Evolutionary conservation across 2,797 vertebrate species (phyloP).

Genomic region (Psittacula echo): DNA sequence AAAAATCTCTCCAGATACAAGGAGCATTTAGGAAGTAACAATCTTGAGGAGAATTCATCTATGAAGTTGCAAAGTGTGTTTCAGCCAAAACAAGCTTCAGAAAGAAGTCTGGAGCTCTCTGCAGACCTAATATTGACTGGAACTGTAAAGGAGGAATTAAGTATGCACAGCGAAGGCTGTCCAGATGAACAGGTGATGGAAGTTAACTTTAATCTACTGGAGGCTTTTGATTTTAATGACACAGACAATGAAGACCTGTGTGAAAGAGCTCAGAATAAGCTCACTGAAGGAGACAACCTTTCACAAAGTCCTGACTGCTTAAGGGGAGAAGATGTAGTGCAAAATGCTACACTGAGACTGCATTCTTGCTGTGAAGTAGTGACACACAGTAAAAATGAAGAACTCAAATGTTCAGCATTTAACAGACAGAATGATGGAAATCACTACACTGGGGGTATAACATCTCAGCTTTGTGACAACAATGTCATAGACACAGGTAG

Average conservation of each 20-base stretch:
- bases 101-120: neutral
- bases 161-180: neutral
- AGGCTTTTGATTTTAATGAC: conserved; percentile 74
- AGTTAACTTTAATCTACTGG: conserved; percentile 76
- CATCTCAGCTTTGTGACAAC: conserved; percentile 1
- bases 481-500: neutral
- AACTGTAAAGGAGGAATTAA: neutral
- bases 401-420: neutral
- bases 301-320: neutral
- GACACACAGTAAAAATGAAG: neutral
- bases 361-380: neutral
- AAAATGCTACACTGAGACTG: neutral
- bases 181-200: conserved; percentile 47
- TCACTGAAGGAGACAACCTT: neutral
- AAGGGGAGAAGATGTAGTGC: neutral
- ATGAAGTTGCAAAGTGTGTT: neutral
- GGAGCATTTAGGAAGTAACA: neutral
- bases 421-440: neutral
- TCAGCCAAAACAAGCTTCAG: neutral
- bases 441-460: neutral
- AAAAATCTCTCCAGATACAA: neutral
- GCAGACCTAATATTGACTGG: neutral
- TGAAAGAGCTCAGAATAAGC: neutral
- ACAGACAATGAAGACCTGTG: conserved; percentile 31
- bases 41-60: neutral